Evolutionary conservation across 2,888 invertebrate species (phyloP).

Genomic region (Lithosia quadra): DNA sequence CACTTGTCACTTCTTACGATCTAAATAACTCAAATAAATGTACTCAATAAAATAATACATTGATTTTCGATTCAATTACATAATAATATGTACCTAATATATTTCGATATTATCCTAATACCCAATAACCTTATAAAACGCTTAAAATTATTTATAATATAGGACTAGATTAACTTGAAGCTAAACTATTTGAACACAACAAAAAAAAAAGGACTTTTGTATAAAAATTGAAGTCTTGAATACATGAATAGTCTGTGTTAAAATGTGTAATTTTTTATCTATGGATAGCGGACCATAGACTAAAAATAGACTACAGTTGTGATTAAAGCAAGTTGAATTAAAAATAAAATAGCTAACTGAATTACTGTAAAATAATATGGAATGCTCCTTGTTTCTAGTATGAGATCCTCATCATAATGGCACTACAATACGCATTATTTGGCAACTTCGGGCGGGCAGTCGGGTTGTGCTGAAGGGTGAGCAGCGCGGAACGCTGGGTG

Average conservation of each 20-base stretch:
- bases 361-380: conserved; percentile 1
- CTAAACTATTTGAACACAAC: conserved; percentile 39
- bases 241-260: background rate
- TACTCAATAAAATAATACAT: conserved; percentile 7
- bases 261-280: background rate
- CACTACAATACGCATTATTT: conserved; percentile 82
- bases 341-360: background rate
- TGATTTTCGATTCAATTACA: conserved; percentile 16
- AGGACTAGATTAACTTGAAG: conserved; percentile 52
- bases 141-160: conserved; percentile 42
- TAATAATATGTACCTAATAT: conserved; percentile 32
- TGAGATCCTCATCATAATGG: conserved; percentile 36
- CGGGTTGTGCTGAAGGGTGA: conserved; percentile 97
- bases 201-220: conserved; percentile 32
- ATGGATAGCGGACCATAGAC: conserved; percentile 25
- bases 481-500: conserved; percentile 97
- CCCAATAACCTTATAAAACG: conserved; percentile 59
- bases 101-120: conserved; percentile 47
- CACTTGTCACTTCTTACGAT: conserved; percentile 12
- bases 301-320: conserved; percentile 8
- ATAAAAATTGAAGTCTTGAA: conserved; percentile 55
- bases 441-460: conserved; percentile 96
- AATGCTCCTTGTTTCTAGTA: background rate
- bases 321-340: background rate
- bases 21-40: conserved; percentile 20